phyloP scores from a whole-genome alignment of 2,113 vertebrate genomes.

The Eretmochelys imbricata region DNA sequence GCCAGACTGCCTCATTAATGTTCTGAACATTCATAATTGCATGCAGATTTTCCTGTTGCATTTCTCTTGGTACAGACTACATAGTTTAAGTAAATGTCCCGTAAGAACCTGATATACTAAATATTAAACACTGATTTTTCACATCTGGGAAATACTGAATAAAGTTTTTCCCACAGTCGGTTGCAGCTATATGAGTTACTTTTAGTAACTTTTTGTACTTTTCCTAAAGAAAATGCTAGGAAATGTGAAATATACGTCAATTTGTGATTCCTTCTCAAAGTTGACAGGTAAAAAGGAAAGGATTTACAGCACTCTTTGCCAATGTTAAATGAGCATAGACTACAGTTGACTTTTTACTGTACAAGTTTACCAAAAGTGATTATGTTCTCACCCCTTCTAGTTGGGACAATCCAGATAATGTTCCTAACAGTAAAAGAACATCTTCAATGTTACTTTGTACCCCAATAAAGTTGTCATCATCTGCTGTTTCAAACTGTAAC shows the following conservation, averaged over 20 bases:
- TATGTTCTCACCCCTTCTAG: constrained; percentile 81
- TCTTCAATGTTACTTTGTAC: constrained; percentile 86
- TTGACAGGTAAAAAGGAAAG: not conserved
- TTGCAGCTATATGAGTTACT: not conserved
- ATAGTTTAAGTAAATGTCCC: not conserved
- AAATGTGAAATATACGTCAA: not conserved
- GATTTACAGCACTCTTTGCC: not conserved
- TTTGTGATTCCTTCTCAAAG: not conserved
- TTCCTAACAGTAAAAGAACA: constrained; percentile 85
- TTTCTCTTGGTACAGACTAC: not conserved
- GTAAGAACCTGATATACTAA: not conserved
- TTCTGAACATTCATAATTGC: not conserved
- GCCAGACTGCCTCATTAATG: not conserved
- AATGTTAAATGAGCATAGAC: not conserved
- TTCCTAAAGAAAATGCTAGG: not conserved
- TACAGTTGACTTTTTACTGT: not conserved
- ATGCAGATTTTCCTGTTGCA: accelerated
- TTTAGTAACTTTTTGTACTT: not conserved
- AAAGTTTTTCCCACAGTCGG: not conserved
- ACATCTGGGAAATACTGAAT: not conserved
- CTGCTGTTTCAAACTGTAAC: constrained; percentile 80
- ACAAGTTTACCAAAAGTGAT: not conserved
- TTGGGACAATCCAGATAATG: constrained; percentile 73
- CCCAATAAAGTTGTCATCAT: constrained; percentile 84
- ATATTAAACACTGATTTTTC: not conserved